These are phyloP conservation scores for Strix occidentalis DNA, from an alignment of 2,797 vertebrate genomes.

Conservation along the genomic window DNA sequence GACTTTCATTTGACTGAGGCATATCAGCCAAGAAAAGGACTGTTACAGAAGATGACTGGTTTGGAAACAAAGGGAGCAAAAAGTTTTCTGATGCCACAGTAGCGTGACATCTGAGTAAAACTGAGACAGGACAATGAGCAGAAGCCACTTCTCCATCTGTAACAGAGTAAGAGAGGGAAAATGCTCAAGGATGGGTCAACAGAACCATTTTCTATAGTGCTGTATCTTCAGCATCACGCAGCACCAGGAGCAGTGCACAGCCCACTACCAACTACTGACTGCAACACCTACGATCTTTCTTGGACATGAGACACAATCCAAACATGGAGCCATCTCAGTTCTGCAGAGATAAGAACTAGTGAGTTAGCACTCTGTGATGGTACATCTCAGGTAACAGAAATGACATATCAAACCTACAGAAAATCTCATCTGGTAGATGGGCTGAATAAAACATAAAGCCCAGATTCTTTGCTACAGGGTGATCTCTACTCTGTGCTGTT, in stretches of 20 bases:
- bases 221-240: background rate
- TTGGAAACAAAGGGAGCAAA: background rate
- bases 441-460: background rate
- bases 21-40: background rate
- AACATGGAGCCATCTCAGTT: background rate
- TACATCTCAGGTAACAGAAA: background rate
- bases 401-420: background rate
- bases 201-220: background rate
- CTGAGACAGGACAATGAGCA: background rate
- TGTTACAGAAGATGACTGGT: background rate
- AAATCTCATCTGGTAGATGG: background rate
- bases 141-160: background rate
- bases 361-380: background rate
- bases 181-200: background rate
- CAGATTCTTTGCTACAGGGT: background rate
- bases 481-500: background rate
- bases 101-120: background rate
- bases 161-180: background rate
- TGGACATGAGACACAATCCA: background rate
- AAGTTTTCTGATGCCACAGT: background rate
- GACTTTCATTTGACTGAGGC: background rate
- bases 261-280: background rate
- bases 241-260: background rate
- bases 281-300: background rate
- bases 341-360: background rate